Conservation (phyloP, 2,797 vertebrate species). For the Aphelocoma californica region DNA sequence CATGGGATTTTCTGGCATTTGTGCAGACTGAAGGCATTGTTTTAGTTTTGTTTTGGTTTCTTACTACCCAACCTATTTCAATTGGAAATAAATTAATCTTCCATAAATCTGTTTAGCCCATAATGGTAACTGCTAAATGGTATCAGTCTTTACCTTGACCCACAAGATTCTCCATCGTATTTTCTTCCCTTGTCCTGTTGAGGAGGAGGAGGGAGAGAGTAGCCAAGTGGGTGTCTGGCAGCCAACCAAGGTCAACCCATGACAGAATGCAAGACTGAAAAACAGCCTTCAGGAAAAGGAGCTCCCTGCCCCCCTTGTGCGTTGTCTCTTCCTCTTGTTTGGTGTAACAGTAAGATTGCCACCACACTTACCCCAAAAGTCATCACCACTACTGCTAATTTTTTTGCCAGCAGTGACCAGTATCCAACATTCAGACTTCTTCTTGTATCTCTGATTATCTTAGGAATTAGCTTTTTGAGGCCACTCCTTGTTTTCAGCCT, state of each 20-base stretch:
- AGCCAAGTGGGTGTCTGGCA: not conserved
- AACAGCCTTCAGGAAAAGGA: not conserved
- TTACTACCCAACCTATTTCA: not conserved
- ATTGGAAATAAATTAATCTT: not conserved
- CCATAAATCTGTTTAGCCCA: not conserved
- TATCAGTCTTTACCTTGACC: not conserved
- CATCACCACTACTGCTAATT: not conserved
- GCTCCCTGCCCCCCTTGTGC: rapidly evolving
- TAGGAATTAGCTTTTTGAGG: not conserved
- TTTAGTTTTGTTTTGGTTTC: not conserved
- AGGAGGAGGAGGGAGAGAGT: not conserved
- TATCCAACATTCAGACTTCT: not conserved
- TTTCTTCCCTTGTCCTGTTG: not conserved
- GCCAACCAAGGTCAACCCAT: not conserved
- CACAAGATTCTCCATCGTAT: not conserved
- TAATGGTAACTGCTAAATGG: not conserved
- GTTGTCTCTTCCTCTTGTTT: not conserved
- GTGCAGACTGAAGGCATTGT: not conserved
- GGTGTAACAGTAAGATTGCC: not conserved
- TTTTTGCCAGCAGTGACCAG: not conserved
- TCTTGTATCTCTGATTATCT: not conserved
- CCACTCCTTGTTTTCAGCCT: not conserved
- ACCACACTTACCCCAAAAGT: not conserved
- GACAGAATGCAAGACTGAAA: not conserved
- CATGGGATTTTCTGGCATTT: not conserved